phyloP scores from a whole-genome alignment of 30 jellyfish, hydroid and myxozoan genomes.

The Chrysaora quinquecirrha region DNA sequence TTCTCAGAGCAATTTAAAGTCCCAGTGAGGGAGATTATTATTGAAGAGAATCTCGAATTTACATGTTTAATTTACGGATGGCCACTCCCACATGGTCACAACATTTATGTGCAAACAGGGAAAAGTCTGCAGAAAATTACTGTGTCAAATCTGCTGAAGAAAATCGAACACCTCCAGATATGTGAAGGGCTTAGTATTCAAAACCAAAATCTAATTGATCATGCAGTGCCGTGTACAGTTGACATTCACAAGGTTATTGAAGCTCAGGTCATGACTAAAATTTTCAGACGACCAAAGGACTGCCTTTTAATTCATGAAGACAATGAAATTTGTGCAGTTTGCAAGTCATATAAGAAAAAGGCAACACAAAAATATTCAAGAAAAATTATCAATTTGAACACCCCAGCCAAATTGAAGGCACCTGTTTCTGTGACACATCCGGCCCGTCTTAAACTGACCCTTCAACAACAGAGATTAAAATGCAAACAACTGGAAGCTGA shows the following conservation, averaged over 20 bases:
- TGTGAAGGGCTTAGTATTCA: conserved; percentile 1
- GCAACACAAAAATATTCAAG: neutral
- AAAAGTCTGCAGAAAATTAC: neutral
- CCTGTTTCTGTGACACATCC: conserved; percentile 5
- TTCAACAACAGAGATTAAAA: too few species aligned
- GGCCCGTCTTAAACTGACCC: too few species aligned
- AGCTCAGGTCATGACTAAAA: neutral
- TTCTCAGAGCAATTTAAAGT: neutral
- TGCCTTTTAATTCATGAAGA: conserved; percentile 1
- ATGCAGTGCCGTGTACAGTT: conserved; percentile 7
- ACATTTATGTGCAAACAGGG: neutral
- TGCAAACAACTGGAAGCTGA: too few species aligned
- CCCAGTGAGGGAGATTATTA: conserved; percentile 6
- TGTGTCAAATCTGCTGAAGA: conserved; percentile 8
- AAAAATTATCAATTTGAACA: neutral
- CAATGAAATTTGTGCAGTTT: neutral
- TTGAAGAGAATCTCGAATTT: neutral
- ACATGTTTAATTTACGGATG: conserved; percentile 5
- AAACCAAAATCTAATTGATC: conserved; percentile 1
- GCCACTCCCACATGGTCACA: conserved; percentile 7
- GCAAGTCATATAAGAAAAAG: neutral
- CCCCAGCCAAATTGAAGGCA: conserved; percentile 6
- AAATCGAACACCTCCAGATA: neutral
- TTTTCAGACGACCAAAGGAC: conserved; percentile 5
- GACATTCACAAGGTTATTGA: neutral